These are phyloP conservation scores for Mimumesa dahlbomi DNA, from an alignment of 2,888 invertebrate species.

Conservation along the genomic window DNA sequence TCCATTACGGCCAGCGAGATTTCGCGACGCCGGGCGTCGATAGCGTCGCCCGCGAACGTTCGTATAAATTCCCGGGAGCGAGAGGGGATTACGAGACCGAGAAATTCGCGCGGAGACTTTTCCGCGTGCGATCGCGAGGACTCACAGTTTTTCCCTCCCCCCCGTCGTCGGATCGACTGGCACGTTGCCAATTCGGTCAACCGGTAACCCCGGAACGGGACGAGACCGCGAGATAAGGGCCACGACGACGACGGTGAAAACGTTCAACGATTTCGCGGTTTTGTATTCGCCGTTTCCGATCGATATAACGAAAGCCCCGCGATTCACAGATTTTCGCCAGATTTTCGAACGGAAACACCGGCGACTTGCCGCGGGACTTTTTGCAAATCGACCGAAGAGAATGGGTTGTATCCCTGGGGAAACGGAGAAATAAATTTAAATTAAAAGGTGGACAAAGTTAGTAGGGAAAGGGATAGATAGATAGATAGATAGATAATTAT, in stretches of 20 bases:
- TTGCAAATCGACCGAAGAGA: background rate
- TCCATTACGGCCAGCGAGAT: conserved; percentile 1
- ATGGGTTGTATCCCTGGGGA: too few relatives aligned
- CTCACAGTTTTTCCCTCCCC: too few relatives aligned
- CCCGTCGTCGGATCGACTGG: conserved; percentile 30
- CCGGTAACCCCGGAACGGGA: conserved; percentile 12
- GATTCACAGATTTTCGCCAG: too few relatives aligned
- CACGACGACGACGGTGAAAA: conserved; percentile 6
- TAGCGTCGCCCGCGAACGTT: conserved; percentile 12
- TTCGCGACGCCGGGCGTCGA: background rate
- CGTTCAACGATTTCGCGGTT: conserved; percentile 9
- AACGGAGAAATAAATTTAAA: too few relatives aligned
- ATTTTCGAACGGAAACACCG: too few relatives aligned
- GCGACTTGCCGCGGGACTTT: too few relatives aligned
- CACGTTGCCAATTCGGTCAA: conserved; percentile 54
- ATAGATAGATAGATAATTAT: too few relatives aligned
- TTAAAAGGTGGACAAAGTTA: too few relatives aligned
- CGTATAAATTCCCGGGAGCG: conserved; percentile 2
- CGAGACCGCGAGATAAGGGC: conserved; percentile 6
- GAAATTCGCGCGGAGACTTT: conserved; percentile 27
- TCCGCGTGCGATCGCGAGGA: conserved; percentile 7
- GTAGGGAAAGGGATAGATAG: too few relatives aligned
- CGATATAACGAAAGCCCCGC: conserved; percentile 11
- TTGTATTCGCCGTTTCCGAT: conserved; percentile 12
- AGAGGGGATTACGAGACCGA: conserved; percentile 24